Conservation (phyloP, 1,140 invertebrate species). For the Nebria ingens region DNA sequence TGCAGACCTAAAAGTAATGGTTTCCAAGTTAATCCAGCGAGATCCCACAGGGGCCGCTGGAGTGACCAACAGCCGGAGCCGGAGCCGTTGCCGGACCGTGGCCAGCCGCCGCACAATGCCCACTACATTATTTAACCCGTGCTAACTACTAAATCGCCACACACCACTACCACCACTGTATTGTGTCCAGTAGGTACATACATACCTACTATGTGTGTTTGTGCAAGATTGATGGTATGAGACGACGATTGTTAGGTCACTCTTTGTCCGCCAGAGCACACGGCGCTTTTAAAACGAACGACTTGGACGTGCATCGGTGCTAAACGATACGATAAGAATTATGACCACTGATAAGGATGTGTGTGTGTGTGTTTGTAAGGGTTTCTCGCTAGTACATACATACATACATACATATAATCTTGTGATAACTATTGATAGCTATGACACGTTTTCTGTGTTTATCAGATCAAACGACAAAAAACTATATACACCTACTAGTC, state of each 20-base stretch:
- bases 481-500: too few relatives aligned
- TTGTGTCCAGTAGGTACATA: not conserved
- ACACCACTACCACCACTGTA: constrained; percentile 8
- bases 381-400: too few relatives aligned
- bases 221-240: not conserved
- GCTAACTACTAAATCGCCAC: constrained; percentile 25
- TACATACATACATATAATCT: too few relatives aligned
- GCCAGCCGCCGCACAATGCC: not conserved
- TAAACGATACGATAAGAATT: not conserved
- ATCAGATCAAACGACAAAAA: too few relatives aligned
- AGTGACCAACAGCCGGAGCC: not conserved
- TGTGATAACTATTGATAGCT: too few relatives aligned
- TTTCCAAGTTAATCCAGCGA: constrained; percentile 22
- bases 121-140: constrained; percentile 27
- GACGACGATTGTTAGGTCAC: not conserved
- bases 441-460: too few relatives aligned
- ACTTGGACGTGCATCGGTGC: not conserved
- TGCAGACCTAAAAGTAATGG: constrained; percentile 28
- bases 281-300: not conserved
- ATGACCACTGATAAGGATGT: not conserved
- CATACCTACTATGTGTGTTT: not conserved
- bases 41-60: not conserved
- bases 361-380: too few relatives aligned
- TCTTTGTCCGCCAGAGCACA: not conserved
- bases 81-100: not conserved